Evolutionary conservation across 2,888 invertebrate species (phyloP), one percentile per base, ranked within the genome.

Genomic region (Aphodius sticticus): DNA sequence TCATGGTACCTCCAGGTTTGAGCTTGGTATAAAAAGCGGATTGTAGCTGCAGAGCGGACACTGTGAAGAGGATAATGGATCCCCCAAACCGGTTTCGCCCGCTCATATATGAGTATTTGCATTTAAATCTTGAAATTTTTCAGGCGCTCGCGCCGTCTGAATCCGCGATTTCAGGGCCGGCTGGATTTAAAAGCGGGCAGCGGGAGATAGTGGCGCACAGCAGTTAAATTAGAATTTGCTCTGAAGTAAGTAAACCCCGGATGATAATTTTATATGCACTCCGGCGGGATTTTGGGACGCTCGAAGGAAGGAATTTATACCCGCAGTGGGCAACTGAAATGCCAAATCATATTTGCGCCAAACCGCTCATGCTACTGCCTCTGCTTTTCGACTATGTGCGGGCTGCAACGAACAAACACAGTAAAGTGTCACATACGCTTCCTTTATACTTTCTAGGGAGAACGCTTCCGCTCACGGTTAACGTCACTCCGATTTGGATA

Each of bases 61-160:
- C 36, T 74, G 36, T 36, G 37, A 74, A 74, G 74, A 74, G 74
- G 74, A 74, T 74, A 74, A 74, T 74, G 74, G 74, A 74, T 26
- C 35, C 74, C 6, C n/a, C n/a, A 12, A 53, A 53, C 53, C 74
- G 37, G 74, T 74, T 15, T 37, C 36, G 74, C 36, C 74, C 74
- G 74, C 36, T 74, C 74, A 74, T 74, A 53, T 53, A n/a, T 74
- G 74, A 74, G 74, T 74, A 74, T 74, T 74, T 74, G 74, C 74
- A 74, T 74, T 74, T 74, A 74, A 74, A 53, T 53, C 53, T 53
- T 53, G 53, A 53, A 53, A 53, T 53, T 53, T 53, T 53, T 53
- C 53, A 53, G 53, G 12, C 53, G 53, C 53, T 53, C 53, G 53
- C 53, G 53, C 53, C 7, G 12, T 9, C 53, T 53, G 53, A 53